Evolutionary conservation across 2,888 invertebrate species (phyloP), one percentile per base, ranked within the genome.

Genomic region (Xestia xanthographa): DNA sequence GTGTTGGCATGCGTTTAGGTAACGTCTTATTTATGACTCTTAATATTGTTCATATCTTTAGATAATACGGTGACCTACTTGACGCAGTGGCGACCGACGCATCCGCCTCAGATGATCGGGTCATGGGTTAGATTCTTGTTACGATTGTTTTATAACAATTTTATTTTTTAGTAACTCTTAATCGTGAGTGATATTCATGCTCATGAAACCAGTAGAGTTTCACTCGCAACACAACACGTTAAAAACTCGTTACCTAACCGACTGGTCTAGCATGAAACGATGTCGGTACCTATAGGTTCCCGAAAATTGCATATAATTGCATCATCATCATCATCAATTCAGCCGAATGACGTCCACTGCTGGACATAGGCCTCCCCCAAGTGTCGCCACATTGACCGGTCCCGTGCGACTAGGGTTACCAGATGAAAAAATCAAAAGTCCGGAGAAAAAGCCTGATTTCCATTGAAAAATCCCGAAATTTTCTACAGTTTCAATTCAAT

Each of bases 111-210:
- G 14, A 34, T 45, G 66, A 12, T 48, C 9, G 38, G 80, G 80
- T 74, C 80, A 75, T 29, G 50, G 70, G 70, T 84, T 56, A 82
- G 58, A 71, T 84, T 67, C 14, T 17, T 29, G 56, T 34, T 53
- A 38, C 34, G 53, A 73, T 58, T 63, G 8, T 14, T n/a, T 62
- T 62, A 0, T 8, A 41, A 38, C 34, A n/a, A n/a, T 62, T 14
- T 14, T 38, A 41, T n/a, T n/a, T 63, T n/a, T 41, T 41, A 14
- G 5, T 20, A n/a, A 5, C 6, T 62, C 14, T 41, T 41, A 63
- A 8, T 14, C 8, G n/a, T n/a, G 63, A 41, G 38, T 63, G 38
- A 62, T 11, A 34, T n/a, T 41, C 38, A 38, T 38, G 62, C 12
- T 5, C 6, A 62, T 38, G 62, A 38, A 62, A 38, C n/a, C 62